phyloP scores from a whole-genome alignment of 1,140 invertebrate genomes.

The Delia radicum region DNA sequence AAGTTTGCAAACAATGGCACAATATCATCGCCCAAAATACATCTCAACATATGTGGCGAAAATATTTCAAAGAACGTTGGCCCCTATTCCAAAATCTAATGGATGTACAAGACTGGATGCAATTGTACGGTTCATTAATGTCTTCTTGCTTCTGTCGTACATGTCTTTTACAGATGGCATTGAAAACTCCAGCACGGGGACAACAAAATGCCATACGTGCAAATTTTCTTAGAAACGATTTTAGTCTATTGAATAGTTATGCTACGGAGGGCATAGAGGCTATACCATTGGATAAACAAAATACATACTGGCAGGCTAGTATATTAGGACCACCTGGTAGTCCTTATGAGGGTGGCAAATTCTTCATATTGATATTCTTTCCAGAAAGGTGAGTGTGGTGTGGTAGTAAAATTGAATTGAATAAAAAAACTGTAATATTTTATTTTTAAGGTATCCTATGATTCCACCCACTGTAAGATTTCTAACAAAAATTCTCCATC shows the following conservation, averaged over 20 bases:
- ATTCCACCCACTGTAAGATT: constrained; percentile 86
- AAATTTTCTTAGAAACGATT: constrained; percentile 72
- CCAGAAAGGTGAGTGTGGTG: constrained; percentile 54
- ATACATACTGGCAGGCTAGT: constrained; percentile 89
- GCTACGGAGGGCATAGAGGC: constrained; percentile 90
- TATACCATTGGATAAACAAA: constrained; percentile 76
- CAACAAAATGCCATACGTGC: constrained; percentile 73
- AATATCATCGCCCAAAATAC: constrained; percentile 75
- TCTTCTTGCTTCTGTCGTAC: constrained; percentile 80
- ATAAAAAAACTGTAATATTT: neutral
- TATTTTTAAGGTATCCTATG: constrained; percentile 80
- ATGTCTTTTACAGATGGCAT: constrained; percentile 77
- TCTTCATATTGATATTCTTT: constrained; percentile 90
- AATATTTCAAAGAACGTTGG: constrained; percentile 74
- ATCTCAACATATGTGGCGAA: constrained; percentile 74
- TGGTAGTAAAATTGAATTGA: neutral
- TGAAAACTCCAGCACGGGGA: constrained; percentile 63
- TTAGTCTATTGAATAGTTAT: constrained; percentile 69
- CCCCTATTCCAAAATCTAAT: constrained; percentile 78
- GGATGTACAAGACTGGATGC: constrained; percentile 74
- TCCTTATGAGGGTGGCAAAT: constrained; percentile 92
- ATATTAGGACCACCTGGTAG: constrained; percentile 86
- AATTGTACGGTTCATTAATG: constrained; percentile 65
- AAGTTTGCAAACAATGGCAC: constrained; percentile 84
- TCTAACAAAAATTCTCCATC: constrained; percentile 89